These are phyloP conservation scores for Ditylenchus weischeri DNA, from an alignment of 2,888 invertebrate genomes.

Conservation along the genomic window DNA sequence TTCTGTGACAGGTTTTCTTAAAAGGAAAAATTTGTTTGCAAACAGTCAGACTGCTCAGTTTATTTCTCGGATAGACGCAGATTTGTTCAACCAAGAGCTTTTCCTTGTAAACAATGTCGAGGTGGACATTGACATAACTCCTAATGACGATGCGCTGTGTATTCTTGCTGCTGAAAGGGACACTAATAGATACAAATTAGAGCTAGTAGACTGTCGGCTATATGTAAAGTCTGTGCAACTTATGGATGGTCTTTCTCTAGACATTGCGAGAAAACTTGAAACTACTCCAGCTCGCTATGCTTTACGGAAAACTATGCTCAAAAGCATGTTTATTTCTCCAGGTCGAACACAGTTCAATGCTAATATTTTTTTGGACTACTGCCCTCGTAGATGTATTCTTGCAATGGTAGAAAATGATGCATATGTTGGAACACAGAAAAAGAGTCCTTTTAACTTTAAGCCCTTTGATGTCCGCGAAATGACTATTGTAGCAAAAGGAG, in stretches of 20 bases:
- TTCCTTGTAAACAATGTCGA: constrained; percentile 20
- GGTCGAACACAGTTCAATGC: constrained; percentile 12
- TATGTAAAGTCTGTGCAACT: constrained; percentile 1
- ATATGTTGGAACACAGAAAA: constrained; percentile 2
- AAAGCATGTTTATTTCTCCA: constrained; percentile 13
- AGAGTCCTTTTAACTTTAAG: neutral
- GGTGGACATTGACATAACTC: constrained; percentile 18
- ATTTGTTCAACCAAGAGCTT: constrained; percentile 19
- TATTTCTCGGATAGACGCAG: constrained; percentile 16
- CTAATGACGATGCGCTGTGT: constrained; percentile 11
- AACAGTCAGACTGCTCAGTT: constrained; percentile 19
- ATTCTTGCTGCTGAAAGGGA: constrained; percentile 11
- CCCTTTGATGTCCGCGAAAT: neutral
- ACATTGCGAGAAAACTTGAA: constrained; percentile 18
- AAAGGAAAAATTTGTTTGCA: constrained; percentile 11
- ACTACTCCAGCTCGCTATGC: constrained; percentile 16
- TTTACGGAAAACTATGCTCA: constrained; percentile 16
- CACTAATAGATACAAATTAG: neutral
- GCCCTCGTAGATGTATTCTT: constrained; percentile 11
- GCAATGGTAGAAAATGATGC: constrained; percentile 9
- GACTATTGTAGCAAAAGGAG: neutral
- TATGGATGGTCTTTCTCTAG: constrained; percentile 17
- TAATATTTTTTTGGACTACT: constrained; percentile 13
- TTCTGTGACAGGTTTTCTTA: constrained; percentile 7
- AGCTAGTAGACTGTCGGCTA: neutral